These are phyloP conservation scores for Nyctibius bracteatus DNA, from an alignment of 2,113 vertebrate genomes.

Conservation along the genomic window DNA sequence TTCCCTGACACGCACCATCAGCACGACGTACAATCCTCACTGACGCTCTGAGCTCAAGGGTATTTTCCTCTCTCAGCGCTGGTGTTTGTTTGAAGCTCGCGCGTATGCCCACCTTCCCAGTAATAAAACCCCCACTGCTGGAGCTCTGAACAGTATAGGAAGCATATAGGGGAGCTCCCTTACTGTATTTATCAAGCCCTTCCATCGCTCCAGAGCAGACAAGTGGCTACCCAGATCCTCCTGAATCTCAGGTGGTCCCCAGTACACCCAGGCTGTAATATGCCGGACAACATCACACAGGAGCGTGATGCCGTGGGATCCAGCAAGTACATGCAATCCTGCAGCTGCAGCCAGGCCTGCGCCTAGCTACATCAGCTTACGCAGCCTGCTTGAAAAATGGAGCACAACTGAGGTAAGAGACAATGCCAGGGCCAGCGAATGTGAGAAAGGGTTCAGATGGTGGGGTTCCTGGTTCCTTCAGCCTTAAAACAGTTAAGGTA, in stretches of 20 bases:
- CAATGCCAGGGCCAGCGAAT: accelerated
- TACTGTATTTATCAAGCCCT: neutral
- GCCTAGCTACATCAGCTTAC: neutral
- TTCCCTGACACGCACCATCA: neutral
- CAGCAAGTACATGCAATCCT: neutral
- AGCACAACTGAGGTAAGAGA: neutral
- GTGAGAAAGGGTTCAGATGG: accelerated
- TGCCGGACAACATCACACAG: neutral
- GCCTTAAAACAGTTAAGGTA: neutral
- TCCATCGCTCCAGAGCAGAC: accelerated
- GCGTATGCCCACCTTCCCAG: neutral
- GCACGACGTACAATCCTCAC: neutral
- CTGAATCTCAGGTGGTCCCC: neutral
- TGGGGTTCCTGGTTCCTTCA: neutral
- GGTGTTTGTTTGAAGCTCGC: neutral
- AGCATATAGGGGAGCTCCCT: neutral
- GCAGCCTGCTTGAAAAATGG: neutral
- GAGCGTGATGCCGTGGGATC: neutral
- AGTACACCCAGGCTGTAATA: accelerated
- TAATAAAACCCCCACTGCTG: neutral
- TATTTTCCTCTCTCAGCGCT: neutral
- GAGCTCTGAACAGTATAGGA: neutral
- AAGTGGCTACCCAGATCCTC: neutral
- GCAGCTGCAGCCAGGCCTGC: neutral
- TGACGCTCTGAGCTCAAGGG: neutral